Percentiles rank a stretch among this genome's conserved stretches.
Evolutionary conservation across 2,113 vertebrate genomes (phyloP).

Genomic region (Lanius ludovicianus): DNA sequence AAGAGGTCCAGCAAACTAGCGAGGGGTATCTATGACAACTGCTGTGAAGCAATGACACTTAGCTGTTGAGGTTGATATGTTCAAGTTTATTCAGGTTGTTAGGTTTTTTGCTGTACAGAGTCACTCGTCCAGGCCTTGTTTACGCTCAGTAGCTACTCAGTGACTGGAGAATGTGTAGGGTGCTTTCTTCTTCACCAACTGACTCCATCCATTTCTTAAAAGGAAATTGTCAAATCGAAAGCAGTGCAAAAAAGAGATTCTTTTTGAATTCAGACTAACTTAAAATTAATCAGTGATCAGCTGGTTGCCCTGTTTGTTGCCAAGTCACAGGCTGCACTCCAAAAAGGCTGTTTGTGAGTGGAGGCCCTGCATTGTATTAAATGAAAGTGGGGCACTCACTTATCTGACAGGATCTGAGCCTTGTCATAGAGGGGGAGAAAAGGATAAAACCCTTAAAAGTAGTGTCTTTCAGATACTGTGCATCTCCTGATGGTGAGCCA

Average conservation of each 20-base stretch:
- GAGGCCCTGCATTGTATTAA: neutral
- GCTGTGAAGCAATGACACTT: neutral
- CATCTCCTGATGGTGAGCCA: neutral
- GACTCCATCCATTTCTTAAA: neutral
- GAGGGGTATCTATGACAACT: neutral
- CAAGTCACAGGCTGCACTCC: neutral
- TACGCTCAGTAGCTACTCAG: fast-evolving
- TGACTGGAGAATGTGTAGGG: neutral
- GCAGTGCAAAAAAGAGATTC: neutral
- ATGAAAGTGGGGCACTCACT: neutral
- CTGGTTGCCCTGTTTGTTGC: neutral
- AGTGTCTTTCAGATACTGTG: neutral
- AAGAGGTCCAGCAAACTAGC: neutral
- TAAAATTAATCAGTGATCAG: neutral
- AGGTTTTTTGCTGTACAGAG: neutral
- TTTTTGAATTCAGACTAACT: neutral
- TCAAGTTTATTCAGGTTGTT: neutral
- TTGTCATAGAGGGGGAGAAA: neutral
- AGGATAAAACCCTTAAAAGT: neutral
- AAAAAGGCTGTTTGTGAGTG: neutral
- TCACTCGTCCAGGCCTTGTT: neutral
- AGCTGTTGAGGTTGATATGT: neutral
- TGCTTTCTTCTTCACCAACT: neutral
- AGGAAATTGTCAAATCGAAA: neutral
- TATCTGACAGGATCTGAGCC: neutral